Conservation (phyloP, 2,797 vertebrate species). For the Gouania willdenowi region DNA sequence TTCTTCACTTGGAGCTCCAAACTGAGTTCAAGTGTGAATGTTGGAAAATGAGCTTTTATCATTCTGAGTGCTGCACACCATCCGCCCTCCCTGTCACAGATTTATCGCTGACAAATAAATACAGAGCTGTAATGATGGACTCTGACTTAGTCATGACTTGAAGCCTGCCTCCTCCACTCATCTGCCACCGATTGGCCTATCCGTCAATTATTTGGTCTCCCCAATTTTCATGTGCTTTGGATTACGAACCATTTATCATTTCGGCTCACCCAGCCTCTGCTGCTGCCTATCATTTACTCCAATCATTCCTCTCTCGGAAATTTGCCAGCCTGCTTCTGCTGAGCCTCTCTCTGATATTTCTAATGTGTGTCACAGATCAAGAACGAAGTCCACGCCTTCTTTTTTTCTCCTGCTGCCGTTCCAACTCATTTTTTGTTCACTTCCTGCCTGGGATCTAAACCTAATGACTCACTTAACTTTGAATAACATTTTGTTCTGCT, state of each 20-base stretch:
- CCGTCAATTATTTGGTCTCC: constrained; percentile 62
- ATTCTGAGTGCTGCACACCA: constrained; percentile 15
- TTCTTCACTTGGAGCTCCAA: constrained; percentile 5
- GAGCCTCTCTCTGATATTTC: constrained; percentile 31
- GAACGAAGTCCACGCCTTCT: constrained; percentile 27
- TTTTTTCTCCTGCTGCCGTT: constrained; percentile 7
- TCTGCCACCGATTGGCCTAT: constrained; percentile 57
- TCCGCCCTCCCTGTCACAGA: constrained; percentile 43
- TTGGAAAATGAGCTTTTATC: constrained; percentile 4
- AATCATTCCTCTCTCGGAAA: constrained; percentile 41
- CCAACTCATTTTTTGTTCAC: constrained; percentile 21
- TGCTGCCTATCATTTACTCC: constrained; percentile 59
- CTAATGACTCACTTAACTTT: constrained; percentile 36
- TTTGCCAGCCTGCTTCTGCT: constrained; percentile 28
- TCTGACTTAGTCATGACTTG: constrained; percentile 64
- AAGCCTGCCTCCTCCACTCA: constrained; percentile 51
- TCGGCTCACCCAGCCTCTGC: constrained; percentile 46
- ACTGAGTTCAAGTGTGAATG: constrained; percentile 11
- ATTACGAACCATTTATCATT: constrained; percentile 63
- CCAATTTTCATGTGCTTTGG: constrained; percentile 53
- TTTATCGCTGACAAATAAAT: constrained; percentile 73
- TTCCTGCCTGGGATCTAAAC: constrained; percentile 38
- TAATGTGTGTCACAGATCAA: constrained; percentile 25
- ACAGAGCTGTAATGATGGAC: constrained; percentile 53
- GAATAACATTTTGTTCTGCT: constrained; percentile 23